Conservation (phyloP, 1,140 invertebrate species). For the Heliothis subflexa region DNA sequence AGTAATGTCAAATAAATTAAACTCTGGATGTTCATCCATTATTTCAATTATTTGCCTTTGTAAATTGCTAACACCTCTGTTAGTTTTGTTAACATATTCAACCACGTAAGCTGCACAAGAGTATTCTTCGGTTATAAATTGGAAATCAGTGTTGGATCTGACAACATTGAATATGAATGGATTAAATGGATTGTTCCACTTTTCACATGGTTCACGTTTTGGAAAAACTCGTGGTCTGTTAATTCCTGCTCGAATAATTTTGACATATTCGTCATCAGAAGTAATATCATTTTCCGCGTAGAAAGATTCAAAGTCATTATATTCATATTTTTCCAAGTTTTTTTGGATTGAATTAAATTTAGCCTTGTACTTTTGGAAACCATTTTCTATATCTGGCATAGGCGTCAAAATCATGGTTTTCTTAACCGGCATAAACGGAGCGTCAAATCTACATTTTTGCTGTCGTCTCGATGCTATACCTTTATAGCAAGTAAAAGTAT, state of each 20-base stretch:
- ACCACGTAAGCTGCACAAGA: slow-evolving; percentile 54
- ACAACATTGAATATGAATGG: slow-evolving; percentile 51
- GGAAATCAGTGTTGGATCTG: slow-evolving; percentile 56
- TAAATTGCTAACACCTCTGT: slow-evolving; percentile 53
- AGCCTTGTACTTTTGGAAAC: background rate
- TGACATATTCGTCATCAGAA: slow-evolving; percentile 47
- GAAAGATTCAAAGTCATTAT: slow-evolving; percentile 40
- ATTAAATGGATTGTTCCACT: slow-evolving; percentile 55
- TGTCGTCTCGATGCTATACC: background rate
- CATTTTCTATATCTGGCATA: background rate
- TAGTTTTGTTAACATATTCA: slow-evolving; percentile 55
- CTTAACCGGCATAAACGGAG: slow-evolving; percentile 53
- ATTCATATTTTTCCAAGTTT: slow-evolving; percentile 42
- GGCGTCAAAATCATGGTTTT: slow-evolving; percentile 48
- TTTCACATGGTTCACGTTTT: slow-evolving; percentile 47
- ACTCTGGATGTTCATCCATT: slow-evolving; percentile 54
- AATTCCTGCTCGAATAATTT: slow-evolving; percentile 47
- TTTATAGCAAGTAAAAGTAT: slow-evolving; percentile 51
- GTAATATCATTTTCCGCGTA: slow-evolving; percentile 44
- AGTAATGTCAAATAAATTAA: slow-evolving; percentile 52
- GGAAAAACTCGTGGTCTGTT: slow-evolving; percentile 32
- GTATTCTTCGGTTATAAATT: slow-evolving; percentile 55
- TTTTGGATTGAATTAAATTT: slow-evolving; percentile 2
- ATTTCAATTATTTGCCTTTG: slow-evolving; percentile 55
- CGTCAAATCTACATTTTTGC: slow-evolving; percentile 53